Evolutionary conservation across 2,797 vertebrate species (phyloP), one percentile per base, ranked within the genome.

Genomic region (Taenioides sp.): DNA sequence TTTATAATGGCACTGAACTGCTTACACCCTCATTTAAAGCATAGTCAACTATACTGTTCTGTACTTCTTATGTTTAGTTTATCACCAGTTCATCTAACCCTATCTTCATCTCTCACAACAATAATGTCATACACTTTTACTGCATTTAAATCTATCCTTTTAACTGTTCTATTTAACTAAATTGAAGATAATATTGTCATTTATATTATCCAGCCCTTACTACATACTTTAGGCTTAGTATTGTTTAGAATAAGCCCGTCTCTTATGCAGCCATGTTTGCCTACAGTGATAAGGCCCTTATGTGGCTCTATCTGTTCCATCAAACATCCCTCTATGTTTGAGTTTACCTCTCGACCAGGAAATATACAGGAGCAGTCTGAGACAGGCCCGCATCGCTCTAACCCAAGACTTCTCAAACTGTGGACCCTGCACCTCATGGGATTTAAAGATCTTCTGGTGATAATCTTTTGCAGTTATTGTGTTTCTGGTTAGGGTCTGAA

Each of bases 201-300:
- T 18, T 12, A 11, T 63, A 22, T 7, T 62, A 12, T 17, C 9
- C 20, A 10, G 10, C 31, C n/a, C 25, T 59, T 59, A 1, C 5
- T 59, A 22, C 58, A 59, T 25, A 9, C 20, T 40, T 54, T 37
- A 22, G 62, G n/a, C 63, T 63, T 62, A n/a, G 23, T 77, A 52
- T 83, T 85, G 70, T 82, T 76, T 86, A 80, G 52, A 25, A 70
- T 49, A 74, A 71, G 65, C 71, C 62, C 76, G 72, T 68, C 73
- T 78, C 61, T 28, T 80, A 70, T 74, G 75, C 75, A 11, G 80
- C 70, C 61, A 74, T 66, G 65, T 67, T 67, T 34, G 27, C 86
- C 40, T 70, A 69, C 25, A 77, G 23, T 84, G 91, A 91, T 90
- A 91, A 91, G 80, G 68, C 85, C 90, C 88, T 40, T 81, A 91